A percentile compares a stretch with the other conserved stretches of the same genome.
These are phyloP conservation scores for Hirtodrosophila duncani DNA, from an alignment of 2,888 invertebrate genomes.

Conservation along the genomic window DNA sequence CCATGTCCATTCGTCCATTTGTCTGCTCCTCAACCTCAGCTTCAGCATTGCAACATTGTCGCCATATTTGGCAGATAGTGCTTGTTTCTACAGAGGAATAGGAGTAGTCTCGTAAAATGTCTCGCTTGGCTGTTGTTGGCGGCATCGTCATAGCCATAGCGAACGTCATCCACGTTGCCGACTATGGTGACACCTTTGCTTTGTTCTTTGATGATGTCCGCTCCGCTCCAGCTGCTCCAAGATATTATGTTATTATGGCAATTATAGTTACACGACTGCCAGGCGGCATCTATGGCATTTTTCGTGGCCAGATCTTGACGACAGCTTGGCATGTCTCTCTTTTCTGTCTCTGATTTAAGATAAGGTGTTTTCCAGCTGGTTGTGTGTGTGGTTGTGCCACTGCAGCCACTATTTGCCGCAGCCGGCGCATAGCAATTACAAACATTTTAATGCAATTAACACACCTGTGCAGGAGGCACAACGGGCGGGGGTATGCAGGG, in stretches of 20 bases:
- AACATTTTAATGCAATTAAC: conserved; percentile 77
- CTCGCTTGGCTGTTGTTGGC: too few relatives aligned
- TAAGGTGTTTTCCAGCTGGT: conserved; percentile 24
- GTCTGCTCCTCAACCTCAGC: not conserved
- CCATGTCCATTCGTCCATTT: conserved; percentile 21
- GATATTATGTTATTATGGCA: conserved; percentile 73
- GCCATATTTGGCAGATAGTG: conserved; percentile 23
- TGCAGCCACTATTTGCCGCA: conserved; percentile 11
- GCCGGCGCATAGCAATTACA: conserved; percentile 67
- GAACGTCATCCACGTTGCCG: too few relatives aligned
- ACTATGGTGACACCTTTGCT: too few relatives aligned
- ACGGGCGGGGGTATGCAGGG: not conserved
- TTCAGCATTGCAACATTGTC: conserved; percentile 15
- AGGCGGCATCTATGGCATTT: conserved; percentile 67
- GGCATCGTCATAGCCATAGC: too few relatives aligned
- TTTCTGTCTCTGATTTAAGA: conserved; percentile 4
- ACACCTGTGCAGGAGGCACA: conserved; percentile 39
- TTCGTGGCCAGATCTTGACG: conserved; percentile 36
- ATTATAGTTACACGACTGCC: conserved; percentile 67
- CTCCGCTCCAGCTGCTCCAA: conserved; percentile 11
- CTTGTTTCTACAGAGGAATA: conserved; percentile 7
- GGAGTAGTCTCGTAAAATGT: conserved; percentile 25
- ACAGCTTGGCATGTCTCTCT: conserved; percentile 33
- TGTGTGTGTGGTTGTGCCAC: conserved; percentile 31
- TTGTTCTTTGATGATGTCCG: conserved; percentile 1